Evolutionary conservation across 1,140 invertebrate genomes (phyloP), one percentile per base, ranked within the genome.

Genomic region (Aphelinus certus): DNA sequence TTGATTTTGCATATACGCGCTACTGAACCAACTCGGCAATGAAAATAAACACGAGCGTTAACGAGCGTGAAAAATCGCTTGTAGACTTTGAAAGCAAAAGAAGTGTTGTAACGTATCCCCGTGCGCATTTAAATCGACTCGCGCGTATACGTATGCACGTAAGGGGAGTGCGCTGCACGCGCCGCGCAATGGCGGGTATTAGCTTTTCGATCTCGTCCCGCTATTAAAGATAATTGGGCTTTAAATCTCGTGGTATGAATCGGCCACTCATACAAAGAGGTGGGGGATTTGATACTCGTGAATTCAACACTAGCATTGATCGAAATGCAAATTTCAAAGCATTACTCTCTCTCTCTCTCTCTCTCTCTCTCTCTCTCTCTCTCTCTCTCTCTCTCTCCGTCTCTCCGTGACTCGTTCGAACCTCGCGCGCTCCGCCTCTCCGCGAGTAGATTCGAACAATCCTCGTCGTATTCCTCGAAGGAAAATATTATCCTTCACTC

Each of bases 211-310:
- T 51, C 67, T 60, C 53, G 7, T 53, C 7, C 10, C 55, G 73
- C 73, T 75, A 75, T 75, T 75, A 75, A 71, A 71, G 73, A 71
- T 75, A 75, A 75, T 75, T 75, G 73, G 68, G 48, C 73, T 46
- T 42, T 75, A 75, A 75, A 75, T 75, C 68, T 75, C 62, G 10
- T 46, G 67, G 68, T 60, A 75, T 75, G 66, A 75, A 66, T 69
- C 64, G 26, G 73, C 66, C 66, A 69, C 66, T 74, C 72, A 68
- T 61, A 68, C 64, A 7, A 5, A 51, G 7, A 26, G 26, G 26
- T 26, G 26, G 26, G 26, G 26, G 49, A 69, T 68, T 61, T 68
- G 45, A 68, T 74, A 4, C 53, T 46, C 42, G 6, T 43, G 53
- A 48, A 64, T 56, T 64, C 61, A 9, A 26, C 6, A n/a, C 7